phyloP scores from a whole-genome alignment of 2,113 vertebrate species.

The Aleadryas rufinucha region DNA sequence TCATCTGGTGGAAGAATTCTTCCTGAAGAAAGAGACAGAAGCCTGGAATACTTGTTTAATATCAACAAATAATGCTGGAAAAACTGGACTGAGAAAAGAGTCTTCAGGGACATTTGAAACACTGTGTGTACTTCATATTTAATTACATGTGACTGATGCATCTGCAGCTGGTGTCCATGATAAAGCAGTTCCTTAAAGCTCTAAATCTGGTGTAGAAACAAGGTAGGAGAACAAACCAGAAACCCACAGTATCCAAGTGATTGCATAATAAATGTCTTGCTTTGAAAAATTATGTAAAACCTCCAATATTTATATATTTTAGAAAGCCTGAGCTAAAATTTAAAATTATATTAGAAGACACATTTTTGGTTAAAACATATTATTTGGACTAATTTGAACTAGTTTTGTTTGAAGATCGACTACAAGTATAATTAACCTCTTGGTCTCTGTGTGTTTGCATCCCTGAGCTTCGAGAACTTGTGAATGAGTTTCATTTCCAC shows the following conservation, averaged over 20 bases:
- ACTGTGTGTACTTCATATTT: neutral
- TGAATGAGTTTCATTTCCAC: conserved; percentile 19
- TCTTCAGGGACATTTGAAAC: neutral
- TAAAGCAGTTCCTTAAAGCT: neutral
- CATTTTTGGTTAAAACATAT: neutral
- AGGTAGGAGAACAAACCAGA: neutral
- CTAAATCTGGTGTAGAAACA: neutral
- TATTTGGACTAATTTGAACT: neutral
- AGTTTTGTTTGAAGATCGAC: neutral
- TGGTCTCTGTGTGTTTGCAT: neutral
- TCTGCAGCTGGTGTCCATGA: neutral
- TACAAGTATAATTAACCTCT: neutral
- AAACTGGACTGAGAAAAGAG: neutral
- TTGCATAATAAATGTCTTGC: neutral
- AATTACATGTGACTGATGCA: neutral
- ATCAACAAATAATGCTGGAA: neutral
- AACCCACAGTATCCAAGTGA: neutral
- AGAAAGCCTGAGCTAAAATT: neutral
- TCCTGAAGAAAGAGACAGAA: neutral
- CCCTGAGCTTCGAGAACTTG: neutral
- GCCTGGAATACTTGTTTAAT: neutral
- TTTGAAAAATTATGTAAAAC: neutral
- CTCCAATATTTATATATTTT: neutral
- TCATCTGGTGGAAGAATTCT: neutral
- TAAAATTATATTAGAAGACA: neutral